Conservation (phyloP, 2,113 vertebrate species). For the Thinocorus orbignyianus region DNA sequence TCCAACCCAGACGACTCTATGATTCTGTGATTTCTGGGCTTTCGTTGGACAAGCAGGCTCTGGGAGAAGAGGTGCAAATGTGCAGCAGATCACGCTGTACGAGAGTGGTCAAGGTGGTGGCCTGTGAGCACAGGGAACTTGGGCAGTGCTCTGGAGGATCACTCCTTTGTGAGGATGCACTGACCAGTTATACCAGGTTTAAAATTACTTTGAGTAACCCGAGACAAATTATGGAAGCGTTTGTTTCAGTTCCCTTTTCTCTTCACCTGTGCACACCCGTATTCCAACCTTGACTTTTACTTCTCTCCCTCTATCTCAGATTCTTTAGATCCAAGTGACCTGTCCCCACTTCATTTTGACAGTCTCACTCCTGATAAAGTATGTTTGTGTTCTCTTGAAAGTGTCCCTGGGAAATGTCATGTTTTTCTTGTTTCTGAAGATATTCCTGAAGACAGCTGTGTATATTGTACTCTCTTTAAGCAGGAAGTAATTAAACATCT, state of each 20-base stretch:
- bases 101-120: background rate
- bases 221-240: background rate
- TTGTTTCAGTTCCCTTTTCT: background rate
- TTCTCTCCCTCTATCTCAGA: background rate
- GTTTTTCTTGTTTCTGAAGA: background rate
- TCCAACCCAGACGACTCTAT: too few relatives aligned
- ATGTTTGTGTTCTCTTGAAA: background rate
- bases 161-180: background rate
- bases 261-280: background rate
- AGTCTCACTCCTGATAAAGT: background rate
- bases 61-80: background rate
- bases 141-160: background rate
- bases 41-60: rapidly evolving
- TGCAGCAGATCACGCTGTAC: background rate
- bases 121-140: too few relatives aligned
- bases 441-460: conserved; percentile 1
- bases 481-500: background rate
- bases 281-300: background rate
- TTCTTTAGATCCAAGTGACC: background rate
- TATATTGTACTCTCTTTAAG: background rate
- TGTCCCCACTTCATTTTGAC: background rate
- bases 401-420: background rate
- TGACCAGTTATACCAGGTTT: background rate
- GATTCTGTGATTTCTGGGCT: background rate
- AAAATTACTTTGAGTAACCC: background rate